Evolutionary conservation across 1,140 invertebrate genomes (phyloP).

Genomic region (Heliothis virescens): DNA sequence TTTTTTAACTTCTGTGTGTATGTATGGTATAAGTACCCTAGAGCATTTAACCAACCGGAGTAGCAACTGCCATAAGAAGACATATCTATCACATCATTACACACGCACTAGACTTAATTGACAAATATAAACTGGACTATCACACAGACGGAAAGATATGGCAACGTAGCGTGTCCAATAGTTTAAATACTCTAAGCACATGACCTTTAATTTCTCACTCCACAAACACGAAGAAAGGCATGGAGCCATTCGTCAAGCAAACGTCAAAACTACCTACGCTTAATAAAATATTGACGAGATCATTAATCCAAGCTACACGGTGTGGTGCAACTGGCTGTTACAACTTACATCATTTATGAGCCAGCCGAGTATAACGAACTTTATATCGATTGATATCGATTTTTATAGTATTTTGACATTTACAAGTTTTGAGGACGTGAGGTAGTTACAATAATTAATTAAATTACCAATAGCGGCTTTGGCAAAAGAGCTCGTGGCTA

Average conservation of each 20-base stretch:
- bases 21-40: no score
- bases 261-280: not conserved
- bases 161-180: no score
- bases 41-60: no score
- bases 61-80: no score
- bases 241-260: not conserved
- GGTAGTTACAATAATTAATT: not conserved
- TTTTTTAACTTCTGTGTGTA: no score
- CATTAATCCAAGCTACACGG: conserved; percentile 17
- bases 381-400: not conserved
- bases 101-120: no score
- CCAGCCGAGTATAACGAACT: not conserved
- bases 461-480: no score
- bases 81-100: no score
- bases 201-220: not conserved
- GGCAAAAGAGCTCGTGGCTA: no score
- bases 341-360: conserved; percentile 9
- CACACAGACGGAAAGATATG: no score
- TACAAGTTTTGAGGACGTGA: not conserved
- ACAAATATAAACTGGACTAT: no score
- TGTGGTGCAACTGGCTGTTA: conserved; percentile 5
- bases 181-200: not conserved
- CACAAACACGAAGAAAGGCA: not conserved
- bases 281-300: conserved; percentile 13
- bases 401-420: not conserved